A percentile compares a stretch with the other conserved stretches of the same genome.
Conservation (phyloP, 2,888 invertebrate species). For the Corbicula japonica region DNA sequence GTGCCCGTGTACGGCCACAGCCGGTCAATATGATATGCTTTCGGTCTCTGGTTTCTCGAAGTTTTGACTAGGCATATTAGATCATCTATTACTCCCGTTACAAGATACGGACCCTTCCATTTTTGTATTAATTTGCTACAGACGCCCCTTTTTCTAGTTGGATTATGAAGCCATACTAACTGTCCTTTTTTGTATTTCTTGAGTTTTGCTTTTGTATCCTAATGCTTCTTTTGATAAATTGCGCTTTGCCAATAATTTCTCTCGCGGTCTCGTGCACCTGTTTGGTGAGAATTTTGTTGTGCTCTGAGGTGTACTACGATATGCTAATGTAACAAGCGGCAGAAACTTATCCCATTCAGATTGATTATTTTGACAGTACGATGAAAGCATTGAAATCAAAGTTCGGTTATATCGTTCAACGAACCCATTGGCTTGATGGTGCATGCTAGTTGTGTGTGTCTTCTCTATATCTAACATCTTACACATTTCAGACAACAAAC, state of each 20-base stretch:
- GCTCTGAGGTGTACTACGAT: background rate
- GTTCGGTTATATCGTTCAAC: conserved; percentile 8
- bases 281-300: background rate
- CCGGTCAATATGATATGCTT: too few relatives aligned
- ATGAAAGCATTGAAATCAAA: background rate
- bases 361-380: background rate
- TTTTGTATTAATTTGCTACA: too few relatives aligned
- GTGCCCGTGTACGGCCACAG: too few relatives aligned
- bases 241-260: background rate
- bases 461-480: conserved; percentile 22
- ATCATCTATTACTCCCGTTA: background rate
- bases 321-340: background rate
- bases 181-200: too few relatives aligned
- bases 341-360: conserved; percentile 1
- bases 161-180: too few relatives aligned
- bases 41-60: background rate
- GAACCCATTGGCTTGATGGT: conserved; percentile 30
- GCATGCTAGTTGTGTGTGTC: conserved; percentile 17
- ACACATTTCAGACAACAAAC: conserved; percentile 36
- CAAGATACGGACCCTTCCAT: too few relatives aligned
- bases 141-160: too few relatives aligned
- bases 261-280: background rate
- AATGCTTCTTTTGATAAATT: too few relatives aligned
- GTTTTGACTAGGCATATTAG: background rate
- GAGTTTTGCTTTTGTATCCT: too few relatives aligned